A percentile compares a stretch with the other conserved stretches of the same genome.
phyloP scores from a whole-genome alignment of 1,140 invertebrate species.

The Papilio machaon region DNA sequence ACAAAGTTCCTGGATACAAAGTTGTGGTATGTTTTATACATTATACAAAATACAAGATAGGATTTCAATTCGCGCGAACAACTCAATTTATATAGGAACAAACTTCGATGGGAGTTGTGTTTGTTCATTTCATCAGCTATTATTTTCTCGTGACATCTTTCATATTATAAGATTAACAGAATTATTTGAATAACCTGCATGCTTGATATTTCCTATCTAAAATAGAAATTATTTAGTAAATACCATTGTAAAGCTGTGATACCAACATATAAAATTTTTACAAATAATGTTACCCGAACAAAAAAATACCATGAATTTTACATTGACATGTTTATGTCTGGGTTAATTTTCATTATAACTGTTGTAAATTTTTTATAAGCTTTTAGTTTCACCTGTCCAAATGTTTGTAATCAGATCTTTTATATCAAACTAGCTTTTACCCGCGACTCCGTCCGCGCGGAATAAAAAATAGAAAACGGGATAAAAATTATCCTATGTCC shows the following conservation, averaged over 20 bases:
- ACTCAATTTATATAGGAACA: conserved; percentile 17
- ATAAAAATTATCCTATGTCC: no score
- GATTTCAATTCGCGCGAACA: conserved; percentile 37
- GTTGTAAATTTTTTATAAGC: no score
- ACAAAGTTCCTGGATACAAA: conserved; percentile 56
- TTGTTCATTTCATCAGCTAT: neutral
- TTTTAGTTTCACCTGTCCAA: no score
- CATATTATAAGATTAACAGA: neutral
- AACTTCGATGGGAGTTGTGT: neutral
- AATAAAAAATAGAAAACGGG: no score
- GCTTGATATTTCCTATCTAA: conserved; percentile 6
- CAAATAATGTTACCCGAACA: no score
- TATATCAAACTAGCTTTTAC: no score
- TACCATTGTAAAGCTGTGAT: conserved; percentile 2
- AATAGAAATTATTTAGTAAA: conserved; percentile 31
- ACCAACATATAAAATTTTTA: neutral
- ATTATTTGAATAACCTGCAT: conserved; percentile 9
- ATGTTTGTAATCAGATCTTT: no score
- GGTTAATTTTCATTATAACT: no score
- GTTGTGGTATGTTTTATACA: conserved; percentile 61
- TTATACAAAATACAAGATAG: conserved; percentile 52
- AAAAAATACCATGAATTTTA: no score
- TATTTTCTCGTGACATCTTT: neutral
- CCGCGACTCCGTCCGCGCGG: no score
- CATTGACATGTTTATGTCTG: no score